A percentile compares a stretch with the other conserved stretches of the same genome.
Conservation (phyloP, 1,140 invertebrate species). For the Aphis gossypii region DNA sequence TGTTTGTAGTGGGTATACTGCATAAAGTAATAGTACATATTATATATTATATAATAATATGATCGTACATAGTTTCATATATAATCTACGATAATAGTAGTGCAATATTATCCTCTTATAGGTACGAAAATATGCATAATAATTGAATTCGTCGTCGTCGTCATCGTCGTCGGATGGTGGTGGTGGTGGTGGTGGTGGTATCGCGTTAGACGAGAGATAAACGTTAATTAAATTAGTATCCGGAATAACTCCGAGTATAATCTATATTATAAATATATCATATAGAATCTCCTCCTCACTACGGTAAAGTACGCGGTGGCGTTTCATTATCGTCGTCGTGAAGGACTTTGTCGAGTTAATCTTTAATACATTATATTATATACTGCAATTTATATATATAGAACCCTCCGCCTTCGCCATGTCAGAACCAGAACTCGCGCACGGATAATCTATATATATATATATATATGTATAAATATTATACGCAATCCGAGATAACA, state of each 20-base stretch:
- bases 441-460: background rate
- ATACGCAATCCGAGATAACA: background rate
- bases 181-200: background rate
- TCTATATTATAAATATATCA: background rate
- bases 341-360: conserved; percentile 20
- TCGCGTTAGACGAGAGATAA: conserved; percentile 25
- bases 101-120: conserved; percentile 2
- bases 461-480: background rate
- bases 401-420: background rate
- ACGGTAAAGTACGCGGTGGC: background rate
- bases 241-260: background rate
- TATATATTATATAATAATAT: background rate
- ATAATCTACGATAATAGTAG: background rate
- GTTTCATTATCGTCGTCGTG: conserved; percentile 28
- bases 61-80: background rate
- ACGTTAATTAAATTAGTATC: conserved; percentile 40
- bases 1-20: background rate
- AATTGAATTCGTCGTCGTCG: background rate
- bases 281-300: background rate
- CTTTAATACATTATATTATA: background rate
- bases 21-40: background rate
- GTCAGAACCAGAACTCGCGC: background rate
- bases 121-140: background rate
- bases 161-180: background rate
- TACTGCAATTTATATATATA: too few relatives aligned